These are phyloP conservation scores for Alfaro cultratus DNA, from an alignment of 2,797 vertebrate genomes.

Conservation along the genomic window DNA sequence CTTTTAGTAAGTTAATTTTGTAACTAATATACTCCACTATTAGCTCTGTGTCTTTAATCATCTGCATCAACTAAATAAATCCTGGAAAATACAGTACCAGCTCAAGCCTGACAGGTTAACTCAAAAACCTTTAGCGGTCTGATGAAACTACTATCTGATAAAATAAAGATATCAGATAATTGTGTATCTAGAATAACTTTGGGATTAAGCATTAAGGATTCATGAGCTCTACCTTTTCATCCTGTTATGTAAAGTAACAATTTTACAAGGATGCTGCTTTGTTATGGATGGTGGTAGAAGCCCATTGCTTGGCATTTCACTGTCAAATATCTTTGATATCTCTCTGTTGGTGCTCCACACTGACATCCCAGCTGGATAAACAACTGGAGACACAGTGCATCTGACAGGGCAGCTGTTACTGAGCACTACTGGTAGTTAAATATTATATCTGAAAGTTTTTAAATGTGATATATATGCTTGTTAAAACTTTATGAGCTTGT, in stretches of 20 bases:
- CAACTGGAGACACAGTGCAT: not conserved
- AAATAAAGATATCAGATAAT: not conserved
- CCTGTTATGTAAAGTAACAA: not conserved
- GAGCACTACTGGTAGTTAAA: not conserved
- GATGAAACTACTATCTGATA: not conserved
- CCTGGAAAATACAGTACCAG: not conserved
- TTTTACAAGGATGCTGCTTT: not conserved
- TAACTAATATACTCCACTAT: not conserved
- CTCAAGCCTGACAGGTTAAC: not conserved
- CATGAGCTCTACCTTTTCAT: not conserved
- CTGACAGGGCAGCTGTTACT: not conserved
- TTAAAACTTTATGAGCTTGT: slow-evolving; percentile 1
- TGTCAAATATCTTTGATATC: not conserved
- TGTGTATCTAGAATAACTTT: not conserved
- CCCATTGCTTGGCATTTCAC: not conserved
- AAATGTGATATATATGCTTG: not conserved
- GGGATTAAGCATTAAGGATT: not conserved
- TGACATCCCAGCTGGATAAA: not conserved
- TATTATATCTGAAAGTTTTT: not conserved
- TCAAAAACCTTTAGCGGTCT: not conserved
- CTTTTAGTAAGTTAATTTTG: not conserved
- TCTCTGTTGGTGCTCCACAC: not conserved
- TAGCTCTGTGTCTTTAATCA: too few species aligned
- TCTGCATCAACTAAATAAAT: too few species aligned
- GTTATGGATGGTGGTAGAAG: not conserved